These are phyloP conservation scores for Rhingia campestris DNA, from an alignment of 2,888 invertebrate species.

Conservation along the genomic window DNA sequence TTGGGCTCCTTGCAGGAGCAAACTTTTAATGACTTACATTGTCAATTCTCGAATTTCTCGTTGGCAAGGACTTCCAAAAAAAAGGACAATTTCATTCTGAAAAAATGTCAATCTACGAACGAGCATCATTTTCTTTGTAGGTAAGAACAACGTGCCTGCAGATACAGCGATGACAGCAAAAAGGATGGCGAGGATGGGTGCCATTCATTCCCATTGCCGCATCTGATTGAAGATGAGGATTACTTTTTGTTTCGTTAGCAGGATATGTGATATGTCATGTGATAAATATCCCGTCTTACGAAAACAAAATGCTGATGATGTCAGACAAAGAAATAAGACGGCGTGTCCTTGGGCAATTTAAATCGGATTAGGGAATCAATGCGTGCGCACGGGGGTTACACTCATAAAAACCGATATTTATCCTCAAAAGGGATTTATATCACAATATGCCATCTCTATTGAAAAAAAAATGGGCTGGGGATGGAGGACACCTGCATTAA, in stretches of 20 bases:
- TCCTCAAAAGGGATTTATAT: neutral
- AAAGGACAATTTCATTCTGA: neutral
- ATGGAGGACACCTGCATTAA: neutral
- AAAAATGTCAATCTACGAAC: neutral
- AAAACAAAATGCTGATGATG: conserved; percentile 15
- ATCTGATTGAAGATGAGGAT: conserved; percentile 10
- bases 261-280: conserved; percentile 8
- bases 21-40: conserved; percentile 63
- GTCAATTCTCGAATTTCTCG: conserved; percentile 33
- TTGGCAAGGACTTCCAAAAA: conserved; percentile 15
- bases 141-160: conserved; percentile 23
- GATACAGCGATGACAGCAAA: conserved; percentile 20
- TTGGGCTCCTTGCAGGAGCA: conserved; percentile 31
- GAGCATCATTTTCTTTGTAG: conserved; percentile 13
- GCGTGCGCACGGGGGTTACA: neutral
- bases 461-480: neutral
- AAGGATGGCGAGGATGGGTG: neutral
- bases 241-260: conserved; percentile 10
- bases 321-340: neutral
- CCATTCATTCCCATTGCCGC: neutral
- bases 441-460: neutral
- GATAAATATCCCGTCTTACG: neutral
- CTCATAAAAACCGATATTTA: neutral
- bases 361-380: conserved; percentile 47
- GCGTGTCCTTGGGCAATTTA: conserved; percentile 19